Base-by-base conservation (phyloP, 2,113 vertebrate genomes). In the Alligator mississippiensis region DNA sequence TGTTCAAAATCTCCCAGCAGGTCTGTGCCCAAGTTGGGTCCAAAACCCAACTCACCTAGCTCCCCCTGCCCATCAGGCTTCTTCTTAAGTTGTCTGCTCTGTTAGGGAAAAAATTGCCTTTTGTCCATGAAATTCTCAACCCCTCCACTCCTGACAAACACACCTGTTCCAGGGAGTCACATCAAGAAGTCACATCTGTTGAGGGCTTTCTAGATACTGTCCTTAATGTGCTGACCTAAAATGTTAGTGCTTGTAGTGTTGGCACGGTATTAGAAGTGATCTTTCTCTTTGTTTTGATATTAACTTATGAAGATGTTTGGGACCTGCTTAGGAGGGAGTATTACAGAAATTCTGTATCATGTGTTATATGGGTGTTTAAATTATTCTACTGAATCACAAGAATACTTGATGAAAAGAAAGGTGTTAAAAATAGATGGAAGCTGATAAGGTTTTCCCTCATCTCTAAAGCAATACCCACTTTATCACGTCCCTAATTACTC, bases 401-500 rank as follows among this genome's bases (percentile, higher is more conserved):
- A 92, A 80, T 87, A 80, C 28, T 24, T 72, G 34, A 4, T n/a
- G 84, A 47, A 85, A 75, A 11, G 4, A 80, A 93, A 93, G 5
- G 8, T 94, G 76, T 62, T 95, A 80, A 92, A 93, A 88, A 88
- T 17, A 91, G 25, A 11, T 72, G n/a, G n/a, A 92, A 82, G 80
- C 62, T 94, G 62, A 68, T 63, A 83, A 91, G 81, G 18, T 86
- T 76, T 30, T 47, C 86, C 62, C 34, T 92, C 84, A 78, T 86
- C 54, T 86, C 82, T 63, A 66, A 90, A 85, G 24, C 5, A 74
- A 38, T 85, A 27, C 90, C 88, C 22, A 25, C 58, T 75, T 1
- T 80, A 90, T 90, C 22, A 80, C 93, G 84, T 93, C 72, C 74
- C 63, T 94, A 93, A 93, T 68, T 91, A 30, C 57, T 91, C 30